Percentiles rank a stretch among this genome's conserved stretches.
Evolutionary conservation across 2,797 vertebrate species (phyloP).

Genomic region (Malurus leucopterus): DNA sequence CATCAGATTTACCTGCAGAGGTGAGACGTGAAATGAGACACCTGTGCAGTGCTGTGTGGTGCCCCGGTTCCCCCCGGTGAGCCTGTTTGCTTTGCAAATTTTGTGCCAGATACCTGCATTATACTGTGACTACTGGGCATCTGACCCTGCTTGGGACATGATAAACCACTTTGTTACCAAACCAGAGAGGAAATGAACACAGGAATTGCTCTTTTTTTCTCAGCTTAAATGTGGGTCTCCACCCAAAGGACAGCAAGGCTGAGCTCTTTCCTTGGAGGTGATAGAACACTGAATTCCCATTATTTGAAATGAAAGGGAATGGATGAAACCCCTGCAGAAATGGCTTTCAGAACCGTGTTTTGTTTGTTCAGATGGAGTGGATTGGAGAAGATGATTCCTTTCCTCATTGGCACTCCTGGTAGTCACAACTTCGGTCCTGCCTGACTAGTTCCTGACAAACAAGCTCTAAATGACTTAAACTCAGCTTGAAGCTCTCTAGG

Average conservation of each 20-base stretch:
- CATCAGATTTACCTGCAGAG: neutral
- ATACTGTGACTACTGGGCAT: neutral
- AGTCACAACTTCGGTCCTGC: conserved; percentile 22
- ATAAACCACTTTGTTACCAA: neutral
- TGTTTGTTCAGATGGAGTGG: neutral
- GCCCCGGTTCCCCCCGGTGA: neutral
- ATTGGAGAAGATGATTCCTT: neutral
- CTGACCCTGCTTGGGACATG: neutral
- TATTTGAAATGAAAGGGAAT: neutral
- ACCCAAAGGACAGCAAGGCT: neutral
- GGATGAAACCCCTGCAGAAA: neutral
- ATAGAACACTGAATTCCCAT: neutral
- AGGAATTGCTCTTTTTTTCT: neutral
- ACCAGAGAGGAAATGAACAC: neutral
- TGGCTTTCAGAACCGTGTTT: neutral
- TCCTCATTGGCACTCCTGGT: conserved; percentile 9
- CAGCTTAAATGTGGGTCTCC: neutral
- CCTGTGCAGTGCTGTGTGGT: neutral
- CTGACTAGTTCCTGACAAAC: conserved; percentile 32
- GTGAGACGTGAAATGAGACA: neutral
- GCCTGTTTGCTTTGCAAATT: neutral
- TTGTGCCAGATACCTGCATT: neutral
- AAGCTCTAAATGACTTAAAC: neutral
- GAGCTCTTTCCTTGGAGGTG: neutral
- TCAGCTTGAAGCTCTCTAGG: neutral